Evolutionary conservation across 2,113 vertebrate species (phyloP).

Genomic region (human (Homo sapiens)): DNA sequence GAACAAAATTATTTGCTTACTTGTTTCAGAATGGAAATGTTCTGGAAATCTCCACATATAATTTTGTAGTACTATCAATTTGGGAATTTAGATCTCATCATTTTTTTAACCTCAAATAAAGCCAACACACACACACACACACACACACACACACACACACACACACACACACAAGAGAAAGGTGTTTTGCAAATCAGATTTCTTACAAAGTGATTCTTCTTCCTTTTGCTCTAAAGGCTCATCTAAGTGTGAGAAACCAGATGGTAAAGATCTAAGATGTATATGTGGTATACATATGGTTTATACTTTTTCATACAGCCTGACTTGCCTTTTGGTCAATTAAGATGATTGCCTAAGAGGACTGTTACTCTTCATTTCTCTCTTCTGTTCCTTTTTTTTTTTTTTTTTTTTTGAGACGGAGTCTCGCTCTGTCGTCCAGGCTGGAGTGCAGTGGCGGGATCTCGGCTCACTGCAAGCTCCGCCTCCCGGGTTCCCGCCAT

Average conservation of each 20-base stretch:
- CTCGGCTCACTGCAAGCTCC: no score
- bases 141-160: background rate
- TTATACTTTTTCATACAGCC: background rate
- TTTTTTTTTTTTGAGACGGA: no score
- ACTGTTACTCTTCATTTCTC: background rate
- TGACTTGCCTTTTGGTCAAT: background rate
- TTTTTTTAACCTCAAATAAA: background rate
- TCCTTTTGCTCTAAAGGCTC: background rate
- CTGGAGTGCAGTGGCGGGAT: no score
- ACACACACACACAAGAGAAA: background rate
- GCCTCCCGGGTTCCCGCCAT: no score
- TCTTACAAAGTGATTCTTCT: background rate
- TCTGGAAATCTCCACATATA: background rate
- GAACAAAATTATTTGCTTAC: background rate
- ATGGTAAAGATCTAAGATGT: background rate
- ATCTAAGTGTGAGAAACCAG: background rate
- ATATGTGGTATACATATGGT: background rate
- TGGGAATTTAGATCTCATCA: background rate
- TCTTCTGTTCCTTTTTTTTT: background rate
- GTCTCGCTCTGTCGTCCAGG: no score
- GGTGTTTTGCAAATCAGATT: background rate
- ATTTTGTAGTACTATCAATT: background rate
- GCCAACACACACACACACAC: background rate
- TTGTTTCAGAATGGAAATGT: background rate
- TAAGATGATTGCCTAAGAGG: background rate